Percentiles rank a stretch among this genome's conserved stretches.
Evolutionary conservation across 2,888 invertebrate genomes (phyloP).

Genomic region (Acronicta alni): DNA sequence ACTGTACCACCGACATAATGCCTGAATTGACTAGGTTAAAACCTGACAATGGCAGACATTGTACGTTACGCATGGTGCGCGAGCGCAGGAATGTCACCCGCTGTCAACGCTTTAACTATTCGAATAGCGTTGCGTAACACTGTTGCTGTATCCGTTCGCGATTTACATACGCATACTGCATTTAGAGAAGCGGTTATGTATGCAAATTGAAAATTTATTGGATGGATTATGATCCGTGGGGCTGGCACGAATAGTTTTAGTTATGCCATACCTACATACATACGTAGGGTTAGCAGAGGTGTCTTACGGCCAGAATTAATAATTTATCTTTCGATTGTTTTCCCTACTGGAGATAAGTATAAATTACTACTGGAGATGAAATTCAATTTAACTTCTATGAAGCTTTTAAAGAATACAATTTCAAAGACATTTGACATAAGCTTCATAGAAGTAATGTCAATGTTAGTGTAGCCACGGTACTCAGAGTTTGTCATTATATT

Average conservation of each 20-base stretch:
- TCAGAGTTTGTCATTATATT: too few species aligned
- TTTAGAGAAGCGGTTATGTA: constrained; percentile 26
- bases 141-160: constrained; percentile 43
- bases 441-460: too few species aligned
- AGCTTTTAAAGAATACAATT: too few species aligned
- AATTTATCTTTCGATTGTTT: too few species aligned
- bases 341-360: too few species aligned
- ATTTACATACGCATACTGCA: constrained; percentile 34
- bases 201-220: constrained; percentile 16
- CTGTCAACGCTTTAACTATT: constrained; percentile 41
- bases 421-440: too few species aligned
- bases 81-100: constrained; percentile 46
- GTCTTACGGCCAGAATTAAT: too few species aligned
- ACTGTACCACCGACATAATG: constrained; percentile 11
- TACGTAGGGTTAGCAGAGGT: too few species aligned
- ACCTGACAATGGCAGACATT: constrained; percentile 47
- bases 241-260: constrained; percentile 4
- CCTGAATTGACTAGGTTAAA: constrained; percentile 35
- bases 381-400: too few species aligned
- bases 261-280: too few species aligned
- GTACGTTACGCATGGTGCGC: constrained; percentile 40
- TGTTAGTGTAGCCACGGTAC: too few species aligned
- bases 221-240: background rate
- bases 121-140: constrained; percentile 34
- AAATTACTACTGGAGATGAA: too few species aligned